Evolutionary conservation across 2,113 vertebrate genomes (phyloP), one percentile per base, ranked within the genome.

Genomic region (Manacus vitellinus): DNA sequence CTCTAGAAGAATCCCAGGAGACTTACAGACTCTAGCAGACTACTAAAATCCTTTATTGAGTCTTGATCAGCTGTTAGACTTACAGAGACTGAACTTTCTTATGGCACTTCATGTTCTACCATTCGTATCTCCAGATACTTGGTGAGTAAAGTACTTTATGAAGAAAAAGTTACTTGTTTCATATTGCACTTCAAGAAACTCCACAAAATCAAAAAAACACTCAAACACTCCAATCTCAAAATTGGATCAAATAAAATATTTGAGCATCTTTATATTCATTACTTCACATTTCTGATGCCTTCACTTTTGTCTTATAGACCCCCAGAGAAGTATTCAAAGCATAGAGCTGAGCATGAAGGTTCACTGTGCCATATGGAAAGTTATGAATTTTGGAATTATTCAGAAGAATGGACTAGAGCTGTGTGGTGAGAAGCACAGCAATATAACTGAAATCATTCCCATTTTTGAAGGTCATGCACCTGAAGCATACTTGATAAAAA

Each of bases 191-290:
- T 10, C 23, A 76, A 66, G 72, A 72, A 35, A 72, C 23, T 7
- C 9, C 0, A 20, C 8, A 31, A 51, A 65, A 43, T 46, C 8
- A 58, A 59, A 70, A 39, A 2, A 1, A 17, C 6, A 47, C 1
- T 8, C 14, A 63, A 31, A 7, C 13, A 13, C 8, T 85, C 30
- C 39, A 76, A 3, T 79, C 30, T 83, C 27, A 63, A 72, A 80
- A 4, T 9, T 28, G 24, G 12, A 79, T 33, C n/a, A 23, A 55
- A 47, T 62, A 46, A 75, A 85, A 80, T 28, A 51, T 23, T 91
- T 51, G 9, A 68, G 3, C 8, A 55, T 21, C 35, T 73, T 47
- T 80, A 22, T 55, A 76, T 30, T 68, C 4, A 52, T 56, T 47
- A 6, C 1, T n/a, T 81, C 13, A 30, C 7, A 31, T 27, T 81